Conservation (phyloP, 2,113 vertebrate genomes). For the Lasiurus cinereus region DNA sequence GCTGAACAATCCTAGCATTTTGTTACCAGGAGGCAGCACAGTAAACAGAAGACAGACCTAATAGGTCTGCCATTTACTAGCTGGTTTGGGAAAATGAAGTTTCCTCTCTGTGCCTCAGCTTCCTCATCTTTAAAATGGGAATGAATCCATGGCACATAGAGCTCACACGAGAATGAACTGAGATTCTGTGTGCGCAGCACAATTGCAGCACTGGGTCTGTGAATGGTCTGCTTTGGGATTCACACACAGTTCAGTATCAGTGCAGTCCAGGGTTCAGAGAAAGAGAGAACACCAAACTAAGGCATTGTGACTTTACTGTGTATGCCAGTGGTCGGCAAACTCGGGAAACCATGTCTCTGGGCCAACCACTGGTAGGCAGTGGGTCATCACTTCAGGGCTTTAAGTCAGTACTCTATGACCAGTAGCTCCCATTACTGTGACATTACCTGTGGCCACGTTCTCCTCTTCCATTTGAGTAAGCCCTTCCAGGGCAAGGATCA, state of each 20-base stretch:
- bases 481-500: background rate
- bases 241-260: background rate
- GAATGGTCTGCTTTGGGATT: background rate
- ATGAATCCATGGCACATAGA: background rate
- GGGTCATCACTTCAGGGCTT: background rate
- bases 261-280: background rate
- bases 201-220: background rate
- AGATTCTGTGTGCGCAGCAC: background rate
- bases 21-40: background rate
- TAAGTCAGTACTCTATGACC: background rate
- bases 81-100: constrained; percentile 55
- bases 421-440: constrained; percentile 10
- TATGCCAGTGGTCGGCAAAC: background rate
- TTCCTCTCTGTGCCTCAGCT: constrained; percentile 56
- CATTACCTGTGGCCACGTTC: background rate
- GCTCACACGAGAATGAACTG: background rate
- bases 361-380: background rate
- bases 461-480: constrained; percentile 51
- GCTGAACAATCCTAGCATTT: background rate
- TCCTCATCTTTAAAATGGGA: constrained; percentile 33
- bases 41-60: background rate
- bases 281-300: constrained; percentile 3
- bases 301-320: background rate
- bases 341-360: no score
- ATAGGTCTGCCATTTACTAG: background rate